Percentiles rank a stretch among this genome's conserved stretches.
These are phyloP conservation scores for Spisula subtruncata DNA, from an alignment of 2,888 invertebrate genomes.

Conservation along the genomic window DNA sequence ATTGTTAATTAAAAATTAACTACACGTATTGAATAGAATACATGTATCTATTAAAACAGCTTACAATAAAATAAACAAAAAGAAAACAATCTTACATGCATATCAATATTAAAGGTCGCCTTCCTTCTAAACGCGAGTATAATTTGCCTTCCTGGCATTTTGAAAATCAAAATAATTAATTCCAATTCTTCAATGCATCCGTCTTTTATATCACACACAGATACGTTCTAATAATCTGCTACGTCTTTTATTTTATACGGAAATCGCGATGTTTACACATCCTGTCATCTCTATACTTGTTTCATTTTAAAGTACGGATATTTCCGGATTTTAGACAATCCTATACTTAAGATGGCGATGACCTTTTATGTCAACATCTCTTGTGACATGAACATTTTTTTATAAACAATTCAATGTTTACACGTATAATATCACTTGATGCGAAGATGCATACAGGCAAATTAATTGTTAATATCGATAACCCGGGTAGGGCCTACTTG, in stretches of 20 bases:
- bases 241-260: background rate
- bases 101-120: conserved; percentile 18
- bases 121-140: background rate
- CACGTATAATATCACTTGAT: background rate
- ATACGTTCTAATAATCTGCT: background rate
- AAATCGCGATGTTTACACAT: background rate
- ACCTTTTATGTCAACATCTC: background rate
- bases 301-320: background rate
- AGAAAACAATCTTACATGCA: background rate
- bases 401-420: conserved; percentile 15
- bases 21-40: too few species aligned
- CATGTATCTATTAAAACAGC: background rate
- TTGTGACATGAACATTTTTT: background rate
- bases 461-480: conserved; percentile 3
- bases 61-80: background rate
- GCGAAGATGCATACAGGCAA: background rate
- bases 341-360: background rate
- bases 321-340: background rate
- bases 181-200: background rate
- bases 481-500: background rate
- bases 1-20: too few species aligned
- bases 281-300: background rate
- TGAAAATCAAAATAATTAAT: background rate
- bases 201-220: background rate
- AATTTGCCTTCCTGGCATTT: background rate